Percentiles rank a stretch among this genome's conserved stretches.
Evolutionary conservation across 2,888 invertebrate species (phyloP).

Genomic region (Nephrotoma appendiculata): DNA sequence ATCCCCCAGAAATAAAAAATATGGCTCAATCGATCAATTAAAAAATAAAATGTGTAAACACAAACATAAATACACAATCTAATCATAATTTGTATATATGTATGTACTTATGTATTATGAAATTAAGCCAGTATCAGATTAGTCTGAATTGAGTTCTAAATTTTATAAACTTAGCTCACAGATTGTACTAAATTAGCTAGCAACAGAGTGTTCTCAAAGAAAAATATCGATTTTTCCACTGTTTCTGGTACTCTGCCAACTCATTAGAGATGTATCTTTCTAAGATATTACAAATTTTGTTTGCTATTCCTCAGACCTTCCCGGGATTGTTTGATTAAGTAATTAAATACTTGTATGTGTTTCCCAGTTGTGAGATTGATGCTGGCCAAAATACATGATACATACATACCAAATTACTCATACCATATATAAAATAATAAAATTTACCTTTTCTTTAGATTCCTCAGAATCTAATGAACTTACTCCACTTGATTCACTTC

Average conservation of each 20-base stretch:
- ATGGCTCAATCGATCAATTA: background rate
- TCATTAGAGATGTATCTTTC: conserved; percentile 7
- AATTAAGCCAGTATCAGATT: conserved; percentile 7
- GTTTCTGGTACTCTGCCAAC: conserved; percentile 9
- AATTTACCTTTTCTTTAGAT: conserved; percentile 16
- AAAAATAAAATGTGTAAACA: background rate
- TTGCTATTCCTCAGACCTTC: conserved; percentile 9
- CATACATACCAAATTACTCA: background rate
- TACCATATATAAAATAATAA: background rate
- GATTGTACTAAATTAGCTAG: conserved; percentile 10
- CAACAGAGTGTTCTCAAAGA: conserved; percentile 7
- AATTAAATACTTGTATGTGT: conserved; percentile 8
- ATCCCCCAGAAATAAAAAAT: background rate
- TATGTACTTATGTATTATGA: background rate
- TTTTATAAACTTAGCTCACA: conserved; percentile 8
- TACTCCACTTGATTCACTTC: conserved; percentile 47
- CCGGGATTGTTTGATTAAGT: conserved; percentile 2
- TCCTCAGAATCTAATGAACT: conserved; percentile 37
- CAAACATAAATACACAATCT: background rate
- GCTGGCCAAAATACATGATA: background rate
- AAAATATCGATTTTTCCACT: background rate
- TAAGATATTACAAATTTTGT: conserved; percentile 2
- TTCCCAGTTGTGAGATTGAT: conserved; percentile 10
- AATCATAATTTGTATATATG: background rate
- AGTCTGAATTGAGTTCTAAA: conserved; percentile 12